Percentiles rank a stretch among this genome's conserved stretches.
Evolutionary conservation across 2,888 invertebrate genomes (phyloP).

Genomic region (Athalia cordata): DNA sequence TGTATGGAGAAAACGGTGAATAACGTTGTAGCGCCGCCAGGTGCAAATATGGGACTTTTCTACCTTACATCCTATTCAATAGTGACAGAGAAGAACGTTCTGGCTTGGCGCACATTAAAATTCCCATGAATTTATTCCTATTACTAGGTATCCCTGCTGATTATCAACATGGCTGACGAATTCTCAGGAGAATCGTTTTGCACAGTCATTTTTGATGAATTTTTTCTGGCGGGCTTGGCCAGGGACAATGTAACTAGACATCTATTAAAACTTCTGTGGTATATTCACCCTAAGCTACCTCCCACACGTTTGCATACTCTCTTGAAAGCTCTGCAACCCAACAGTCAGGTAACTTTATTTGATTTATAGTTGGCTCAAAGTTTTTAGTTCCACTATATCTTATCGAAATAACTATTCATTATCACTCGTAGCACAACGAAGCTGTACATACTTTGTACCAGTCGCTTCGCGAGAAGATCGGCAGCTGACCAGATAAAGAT

Average conservation of each 20-base stretch:
- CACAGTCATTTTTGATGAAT: constrained; percentile 96
- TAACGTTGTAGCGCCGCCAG: no score
- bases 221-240: constrained; percentile 91
- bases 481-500: constrained; percentile 75
- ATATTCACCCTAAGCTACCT: constrained; percentile 90
- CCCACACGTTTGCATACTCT: constrained; percentile 85
- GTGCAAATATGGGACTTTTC: no score
- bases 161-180: constrained; percentile 90
- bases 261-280: constrained; percentile 92
- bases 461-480: constrained; percentile 86
- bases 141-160: constrained; percentile 81
- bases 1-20: no score
- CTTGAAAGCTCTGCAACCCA: constrained; percentile 85
- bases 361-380: constrained; percentile 29
- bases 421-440: constrained; percentile 83
- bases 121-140: background rate
- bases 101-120: no score
- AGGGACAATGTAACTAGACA: constrained; percentile 95
- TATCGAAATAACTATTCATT: constrained; percentile 35
- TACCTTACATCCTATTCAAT: background rate
- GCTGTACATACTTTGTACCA: constrained; percentile 88
- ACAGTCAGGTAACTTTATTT: constrained; percentile 70
- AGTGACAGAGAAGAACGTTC: no score
- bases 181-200: constrained; percentile 96
- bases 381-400: background rate